These are phyloP conservation scores for Papilio polytes DNA, from an alignment of 1,140 invertebrate genomes.

Conservation along the genomic window DNA sequence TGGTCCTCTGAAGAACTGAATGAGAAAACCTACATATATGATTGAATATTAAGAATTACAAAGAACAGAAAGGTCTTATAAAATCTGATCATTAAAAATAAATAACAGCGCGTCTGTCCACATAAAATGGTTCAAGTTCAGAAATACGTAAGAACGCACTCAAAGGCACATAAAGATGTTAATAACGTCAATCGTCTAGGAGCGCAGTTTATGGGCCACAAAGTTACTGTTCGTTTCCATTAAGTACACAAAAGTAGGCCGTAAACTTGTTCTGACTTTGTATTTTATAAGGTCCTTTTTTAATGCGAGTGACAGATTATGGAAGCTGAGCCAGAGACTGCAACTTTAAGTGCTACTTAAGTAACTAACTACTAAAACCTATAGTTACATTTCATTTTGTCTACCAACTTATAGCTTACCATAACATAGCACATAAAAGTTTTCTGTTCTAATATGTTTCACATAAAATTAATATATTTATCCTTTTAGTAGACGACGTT, in stretches of 20 bases:
- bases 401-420: too few species aligned
- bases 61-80: not conserved
- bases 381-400: too few species aligned
- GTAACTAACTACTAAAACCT: too few species aligned
- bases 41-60: not conserved
- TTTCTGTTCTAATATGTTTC: too few species aligned
- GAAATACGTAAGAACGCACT: constrained; percentile 20
- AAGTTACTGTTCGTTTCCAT: constrained; percentile 22
- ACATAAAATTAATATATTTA: not conserved
- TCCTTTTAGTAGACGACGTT: not conserved
- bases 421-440: too few species aligned
- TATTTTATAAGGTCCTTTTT: constrained; percentile 15
- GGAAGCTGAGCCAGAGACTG: not conserved
- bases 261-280: constrained; percentile 15
- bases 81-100: not conserved
- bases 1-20: too few species aligned
- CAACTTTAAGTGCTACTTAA: not conserved
- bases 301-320: not conserved
- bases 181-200: constrained; percentile 3
- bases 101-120: not conserved
- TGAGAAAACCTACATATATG: too few species aligned
- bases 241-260: constrained; percentile 20
- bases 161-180: constrained; percentile 4
- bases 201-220: constrained; percentile 7
- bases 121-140: constrained; percentile 3